Evolutionary conservation across 1,140 invertebrate species (phyloP).

Genomic region (Drosophila nebulosa): DNA sequence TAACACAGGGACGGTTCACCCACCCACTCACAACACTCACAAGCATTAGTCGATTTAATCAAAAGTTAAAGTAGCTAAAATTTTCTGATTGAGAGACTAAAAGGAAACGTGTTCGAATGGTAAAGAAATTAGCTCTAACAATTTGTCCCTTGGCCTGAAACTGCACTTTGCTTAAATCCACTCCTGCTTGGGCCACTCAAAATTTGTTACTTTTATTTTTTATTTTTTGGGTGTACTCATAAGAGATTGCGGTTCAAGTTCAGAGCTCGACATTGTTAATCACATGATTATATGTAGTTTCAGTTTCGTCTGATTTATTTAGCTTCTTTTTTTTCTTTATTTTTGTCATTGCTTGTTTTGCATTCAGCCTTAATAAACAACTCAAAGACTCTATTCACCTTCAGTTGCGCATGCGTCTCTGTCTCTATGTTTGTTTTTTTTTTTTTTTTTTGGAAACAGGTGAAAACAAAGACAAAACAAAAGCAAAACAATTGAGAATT

Average conservation of each 20-base stretch:
- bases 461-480: constrained; percentile 25
- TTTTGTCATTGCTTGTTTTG: constrained; percentile 53
- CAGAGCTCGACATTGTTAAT: constrained; percentile 51
- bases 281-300: constrained; percentile 37
- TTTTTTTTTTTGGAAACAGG: constrained; percentile 1
- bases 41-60: no score
- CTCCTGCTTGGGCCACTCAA: neutral
- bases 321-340: constrained; percentile 24
- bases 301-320: neutral
- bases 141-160: neutral
- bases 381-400: constrained; percentile 44
- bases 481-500: constrained; percentile 31
- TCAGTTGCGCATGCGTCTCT: constrained; percentile 55
- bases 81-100: no score
- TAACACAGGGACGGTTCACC: constrained; percentile 6
- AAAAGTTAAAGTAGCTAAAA: no score
- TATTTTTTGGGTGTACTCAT: constrained; percentile 27
- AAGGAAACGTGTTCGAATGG: no score
- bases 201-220: neutral
- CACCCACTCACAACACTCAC: no score
- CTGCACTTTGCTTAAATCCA: neutral
- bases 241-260: constrained; percentile 70
- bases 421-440: no score
- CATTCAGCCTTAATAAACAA: constrained; percentile 13
- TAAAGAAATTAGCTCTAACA: no score